Percentiles rank a stretch among this genome's conserved stretches.
phyloP scores from a whole-genome alignment of 1,140 invertebrate species.

The Cherax destructor region DNA sequence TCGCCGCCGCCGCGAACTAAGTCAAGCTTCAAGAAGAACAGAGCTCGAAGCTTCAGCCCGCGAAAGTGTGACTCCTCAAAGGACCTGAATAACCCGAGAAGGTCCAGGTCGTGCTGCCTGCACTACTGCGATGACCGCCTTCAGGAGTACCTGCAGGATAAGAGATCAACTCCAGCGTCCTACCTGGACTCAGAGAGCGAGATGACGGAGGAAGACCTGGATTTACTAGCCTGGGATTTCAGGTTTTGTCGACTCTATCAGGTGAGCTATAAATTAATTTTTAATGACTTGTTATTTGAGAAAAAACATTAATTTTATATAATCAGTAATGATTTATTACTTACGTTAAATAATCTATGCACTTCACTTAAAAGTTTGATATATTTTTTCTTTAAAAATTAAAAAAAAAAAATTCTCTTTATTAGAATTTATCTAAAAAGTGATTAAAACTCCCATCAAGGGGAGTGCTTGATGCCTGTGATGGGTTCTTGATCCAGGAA shows the following conservation, averaged over 20 bases:
- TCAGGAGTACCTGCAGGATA: constrained; percentile 31
- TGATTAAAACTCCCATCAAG: no score
- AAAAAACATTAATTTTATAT: background rate
- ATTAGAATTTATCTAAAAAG: no score
- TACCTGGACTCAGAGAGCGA: constrained; percentile 31
- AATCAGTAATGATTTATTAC: no score
- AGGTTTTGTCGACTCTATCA: constrained; percentile 47
- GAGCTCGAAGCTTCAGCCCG: constrained; percentile 43
- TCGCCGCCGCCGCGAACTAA: constrained; percentile 24
- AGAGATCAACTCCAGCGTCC: background rate
- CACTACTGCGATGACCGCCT: constrained; percentile 27
- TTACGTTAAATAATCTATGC: no score
- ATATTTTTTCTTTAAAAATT: no score
- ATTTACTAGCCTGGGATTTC: constrained; percentile 43
- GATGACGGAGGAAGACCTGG: background rate
- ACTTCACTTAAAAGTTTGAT: no score
- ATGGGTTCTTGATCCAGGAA: no score
- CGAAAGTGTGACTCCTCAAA: background rate
- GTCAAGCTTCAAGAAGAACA: constrained; percentile 28
- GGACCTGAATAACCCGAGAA: constrained; percentile 17
- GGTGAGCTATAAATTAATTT: background rate
- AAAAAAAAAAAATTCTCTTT: no score
- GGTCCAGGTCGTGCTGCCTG: constrained; percentile 51
- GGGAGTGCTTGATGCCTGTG: no score
- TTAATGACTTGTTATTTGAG: background rate